phyloP scores from a whole-genome alignment of 1,140 invertebrate genomes.

The Atopsyche davidsoni region DNA sequence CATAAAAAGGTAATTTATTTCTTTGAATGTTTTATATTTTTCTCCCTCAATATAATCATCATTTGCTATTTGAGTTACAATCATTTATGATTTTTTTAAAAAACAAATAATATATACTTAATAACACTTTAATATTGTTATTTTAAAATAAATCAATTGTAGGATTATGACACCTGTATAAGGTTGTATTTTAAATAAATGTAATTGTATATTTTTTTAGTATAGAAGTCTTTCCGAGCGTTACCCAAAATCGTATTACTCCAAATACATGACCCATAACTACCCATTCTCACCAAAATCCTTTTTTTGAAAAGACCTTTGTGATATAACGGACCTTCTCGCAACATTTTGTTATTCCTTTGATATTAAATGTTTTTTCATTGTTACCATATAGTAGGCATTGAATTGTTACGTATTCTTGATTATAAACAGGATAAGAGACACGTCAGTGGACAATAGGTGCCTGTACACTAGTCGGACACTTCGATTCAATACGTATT shows the following conservation, averaged over 20 bases:
- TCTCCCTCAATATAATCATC: too few species aligned
- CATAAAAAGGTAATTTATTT: too few species aligned
- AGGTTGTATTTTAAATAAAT: too few species aligned
- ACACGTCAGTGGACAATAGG: conserved; percentile 18
- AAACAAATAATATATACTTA: too few species aligned
- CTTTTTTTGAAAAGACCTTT: conserved; percentile 6
- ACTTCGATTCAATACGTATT: conserved; percentile 21
- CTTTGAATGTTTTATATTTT: too few species aligned
- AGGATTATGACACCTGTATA: too few species aligned
- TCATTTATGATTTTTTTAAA: too few species aligned
- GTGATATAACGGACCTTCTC: conserved; percentile 7
- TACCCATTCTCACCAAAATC: conserved; percentile 24
- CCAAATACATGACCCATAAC: conserved; percentile 20
- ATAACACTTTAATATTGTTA: too few species aligned
- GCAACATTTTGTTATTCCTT: conserved; percentile 7
- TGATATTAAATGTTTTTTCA: conserved; percentile 21
- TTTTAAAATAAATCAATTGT: too few species aligned
- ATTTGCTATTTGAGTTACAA: too few species aligned
- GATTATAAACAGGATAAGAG: conserved; percentile 30
- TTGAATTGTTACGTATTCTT: conserved; percentile 21
- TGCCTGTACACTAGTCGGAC: conserved; percentile 14
- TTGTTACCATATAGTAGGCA: conserved; percentile 21
- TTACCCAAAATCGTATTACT: conserved; percentile 19
- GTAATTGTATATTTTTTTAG: too few species aligned
- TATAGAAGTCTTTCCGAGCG: too few species aligned